A percentile compares a stretch with the other conserved stretches of the same genome.
phyloP scores from a whole-genome alignment of 2,888 invertebrate species.

The Ophion slaviceki region DNA sequence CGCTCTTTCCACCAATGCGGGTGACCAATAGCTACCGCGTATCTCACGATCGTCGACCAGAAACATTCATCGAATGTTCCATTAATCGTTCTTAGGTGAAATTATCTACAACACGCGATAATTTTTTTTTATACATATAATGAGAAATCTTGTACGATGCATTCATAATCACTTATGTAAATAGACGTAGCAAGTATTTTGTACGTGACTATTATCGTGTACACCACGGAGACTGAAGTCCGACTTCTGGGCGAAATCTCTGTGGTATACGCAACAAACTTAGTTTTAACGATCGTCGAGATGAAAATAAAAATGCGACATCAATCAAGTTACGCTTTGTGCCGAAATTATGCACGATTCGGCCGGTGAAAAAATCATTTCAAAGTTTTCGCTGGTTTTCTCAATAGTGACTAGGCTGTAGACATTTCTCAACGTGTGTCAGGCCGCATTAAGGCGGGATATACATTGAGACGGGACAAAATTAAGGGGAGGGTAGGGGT shows the following conservation, averaged over 20 bases:
- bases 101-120: slow-evolving; percentile 1
- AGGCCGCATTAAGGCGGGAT: no score
- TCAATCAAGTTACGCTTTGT: not conserved
- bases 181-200: slow-evolving; percentile 61
- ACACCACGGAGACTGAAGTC: not conserved
- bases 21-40: slow-evolving; percentile 79
- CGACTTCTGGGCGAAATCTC: not conserved
- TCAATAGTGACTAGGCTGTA: no score
- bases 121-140: not conserved
- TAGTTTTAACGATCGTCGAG: not conserved
- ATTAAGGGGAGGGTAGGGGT: no score
- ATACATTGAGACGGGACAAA: no score
- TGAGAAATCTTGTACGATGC: slow-evolving; percentile 22
- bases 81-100: not conserved
- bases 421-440: no score
- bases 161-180: slow-evolving; percentile 48
- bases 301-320: not conserved
- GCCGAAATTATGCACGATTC: not conserved
- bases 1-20: slow-evolving; percentile 74
- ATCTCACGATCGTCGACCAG: slow-evolving; percentile 10
- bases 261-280: not conserved
- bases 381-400: not conserved
- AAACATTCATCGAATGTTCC: not conserved
- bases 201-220: slow-evolving; percentile 53
- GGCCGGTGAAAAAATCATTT: not conserved